Conservation (phyloP, 1,140 invertebrate genomes). For the Coenobita brevimanus region DNA sequence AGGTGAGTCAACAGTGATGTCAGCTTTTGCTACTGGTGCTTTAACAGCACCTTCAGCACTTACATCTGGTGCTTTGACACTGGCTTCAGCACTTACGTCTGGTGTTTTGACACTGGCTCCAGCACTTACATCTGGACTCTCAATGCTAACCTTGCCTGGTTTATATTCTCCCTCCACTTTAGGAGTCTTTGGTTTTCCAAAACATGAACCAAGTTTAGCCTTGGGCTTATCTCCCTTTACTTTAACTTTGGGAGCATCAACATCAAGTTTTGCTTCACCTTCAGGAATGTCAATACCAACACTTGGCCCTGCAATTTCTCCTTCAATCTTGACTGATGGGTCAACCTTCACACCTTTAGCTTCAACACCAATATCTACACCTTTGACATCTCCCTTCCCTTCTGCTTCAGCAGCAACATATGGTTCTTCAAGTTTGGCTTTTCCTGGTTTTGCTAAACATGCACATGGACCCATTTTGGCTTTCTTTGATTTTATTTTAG, state of each 20-base stretch:
- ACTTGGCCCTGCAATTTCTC: background rate
- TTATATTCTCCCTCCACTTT: background rate
- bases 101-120: background rate
- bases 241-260: background rate
- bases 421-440: constrained; percentile 41
- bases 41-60: background rate
- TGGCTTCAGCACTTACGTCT: background rate
- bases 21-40: constrained; percentile 25
- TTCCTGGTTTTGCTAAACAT: constrained; percentile 44
- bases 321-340: background rate
- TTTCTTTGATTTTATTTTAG: constrained; percentile 46
- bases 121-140: background rate
- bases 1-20: background rate
- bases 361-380: constrained; percentile 14
- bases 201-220: constrained; percentile 1
- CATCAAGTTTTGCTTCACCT: background rate
- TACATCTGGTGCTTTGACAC: background rate
- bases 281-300: background rate
- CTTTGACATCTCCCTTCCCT: constrained; percentile 35
- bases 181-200: constrained; percentile 21
- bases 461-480: constrained; percentile 47
- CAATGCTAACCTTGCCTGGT: background rate
- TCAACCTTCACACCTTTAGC: background rate
- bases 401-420: constrained; percentile 22
- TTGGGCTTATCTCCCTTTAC: background rate